phyloP scores from a whole-genome alignment of 2,888 invertebrate genomes.

The Arenicola marina region DNA sequence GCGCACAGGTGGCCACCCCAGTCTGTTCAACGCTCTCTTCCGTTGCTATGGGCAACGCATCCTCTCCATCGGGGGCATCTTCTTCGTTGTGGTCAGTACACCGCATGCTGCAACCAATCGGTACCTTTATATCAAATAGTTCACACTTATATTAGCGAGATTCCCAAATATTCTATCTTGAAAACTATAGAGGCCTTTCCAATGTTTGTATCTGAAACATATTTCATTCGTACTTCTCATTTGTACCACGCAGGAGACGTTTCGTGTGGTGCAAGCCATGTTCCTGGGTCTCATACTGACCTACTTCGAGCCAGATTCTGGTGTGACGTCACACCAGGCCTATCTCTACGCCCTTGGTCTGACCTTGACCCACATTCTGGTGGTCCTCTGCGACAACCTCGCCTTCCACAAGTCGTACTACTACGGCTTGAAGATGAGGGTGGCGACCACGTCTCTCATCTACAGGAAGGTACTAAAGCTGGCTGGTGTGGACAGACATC shows the following conservation, averaged over 20 bases:
- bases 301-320: constrained; percentile 31
- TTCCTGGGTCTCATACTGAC: constrained; percentile 39
- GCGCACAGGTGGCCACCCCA: constrained; percentile 39
- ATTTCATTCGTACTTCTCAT: too few species aligned
- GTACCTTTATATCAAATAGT: too few species aligned
- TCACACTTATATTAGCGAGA: too few species aligned
- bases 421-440: constrained; percentile 35
- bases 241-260: constrained; percentile 42
- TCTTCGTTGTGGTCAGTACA: constrained; percentile 39
- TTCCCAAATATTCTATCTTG: too few species aligned
- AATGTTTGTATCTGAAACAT: too few species aligned
- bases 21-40: constrained; percentile 36
- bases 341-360: constrained; percentile 36
- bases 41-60: constrained; percentile 38
- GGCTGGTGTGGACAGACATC: too few species aligned
- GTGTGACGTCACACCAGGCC: constrained; percentile 23
- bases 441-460: constrained; percentile 41
- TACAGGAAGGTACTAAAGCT: constrained; percentile 47
- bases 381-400: constrained; percentile 40
- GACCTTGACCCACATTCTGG: constrained; percentile 29
- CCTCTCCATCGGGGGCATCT: constrained; percentile 34
- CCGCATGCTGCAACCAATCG: too few species aligned
- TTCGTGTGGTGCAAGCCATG: constrained; percentile 39
- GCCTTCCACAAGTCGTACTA: constrained; percentile 42
- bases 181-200: too few species aligned